These are phyloP conservation scores for Hyposoter didymator DNA, from an alignment of 2,888 invertebrate species.

Conservation along the genomic window DNA sequence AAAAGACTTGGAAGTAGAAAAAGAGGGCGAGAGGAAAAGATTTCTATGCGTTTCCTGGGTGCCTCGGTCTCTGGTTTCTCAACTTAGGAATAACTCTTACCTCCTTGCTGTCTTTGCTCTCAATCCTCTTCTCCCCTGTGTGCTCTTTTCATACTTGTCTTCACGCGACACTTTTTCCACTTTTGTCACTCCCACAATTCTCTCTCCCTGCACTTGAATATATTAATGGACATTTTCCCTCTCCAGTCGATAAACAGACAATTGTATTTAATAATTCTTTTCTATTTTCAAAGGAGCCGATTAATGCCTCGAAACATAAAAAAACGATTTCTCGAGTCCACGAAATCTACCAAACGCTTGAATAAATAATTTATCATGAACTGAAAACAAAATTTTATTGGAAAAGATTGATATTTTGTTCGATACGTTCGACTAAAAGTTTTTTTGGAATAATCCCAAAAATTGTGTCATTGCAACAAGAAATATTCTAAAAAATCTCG, in stretches of 20 bases:
- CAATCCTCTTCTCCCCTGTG: constrained; percentile 13
- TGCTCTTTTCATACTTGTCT: not conserved
- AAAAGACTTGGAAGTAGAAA: not conserved
- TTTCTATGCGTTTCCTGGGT: constrained; percentile 43
- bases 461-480: too few relatives aligned
- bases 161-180: not conserved
- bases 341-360: too few relatives aligned
- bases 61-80: constrained; percentile 49
- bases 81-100: constrained; percentile 41
- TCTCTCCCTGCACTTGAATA: not conserved
- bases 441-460: too few relatives aligned
- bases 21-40: constrained; percentile 26
- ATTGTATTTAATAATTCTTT: not conserved
- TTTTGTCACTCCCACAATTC: not conserved
- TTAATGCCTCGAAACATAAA: not conserved
- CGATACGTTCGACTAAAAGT: too few relatives aligned
- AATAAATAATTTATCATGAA: not conserved
- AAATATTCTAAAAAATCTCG: too few relatives aligned
- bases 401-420: too few relatives aligned
- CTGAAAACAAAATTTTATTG: not conserved
- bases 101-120: constrained; percentile 45
- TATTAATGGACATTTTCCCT: not conserved
- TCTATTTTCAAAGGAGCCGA: not conserved
- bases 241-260: not conserved
- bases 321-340: not conserved